Evolutionary conservation across 2,113 vertebrate species (phyloP).

Genomic region (Dasyprocta punctata): DNA sequence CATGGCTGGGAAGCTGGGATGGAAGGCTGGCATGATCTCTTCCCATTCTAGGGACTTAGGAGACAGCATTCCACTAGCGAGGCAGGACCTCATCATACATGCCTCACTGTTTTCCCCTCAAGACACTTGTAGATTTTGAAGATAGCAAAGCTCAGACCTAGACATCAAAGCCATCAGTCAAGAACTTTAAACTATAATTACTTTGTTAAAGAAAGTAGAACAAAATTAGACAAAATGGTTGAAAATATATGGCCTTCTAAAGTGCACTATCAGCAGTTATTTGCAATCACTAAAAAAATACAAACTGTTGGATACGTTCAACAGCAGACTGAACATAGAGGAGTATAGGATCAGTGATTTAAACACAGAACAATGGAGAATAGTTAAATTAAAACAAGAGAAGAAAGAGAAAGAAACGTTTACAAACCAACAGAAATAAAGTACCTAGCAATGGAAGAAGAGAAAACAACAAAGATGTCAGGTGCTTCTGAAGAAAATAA

Average conservation of each 20-base stretch:
- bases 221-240: background rate
- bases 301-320: background rate
- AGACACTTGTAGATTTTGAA: background rate
- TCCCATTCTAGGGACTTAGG: background rate
- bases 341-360: background rate
- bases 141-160: background rate
- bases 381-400: background rate
- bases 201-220: background rate
- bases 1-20: background rate
- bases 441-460: background rate
- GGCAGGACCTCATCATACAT: background rate
- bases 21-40: background rate
- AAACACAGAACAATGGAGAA: background rate
- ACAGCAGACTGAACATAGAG: background rate
- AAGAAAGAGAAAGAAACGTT: background rate
- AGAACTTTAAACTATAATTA: background rate
- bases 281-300: background rate
- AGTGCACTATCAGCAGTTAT: background rate
- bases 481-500: background rate
- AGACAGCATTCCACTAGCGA: background rate
- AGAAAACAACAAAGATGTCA: background rate
- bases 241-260: background rate
- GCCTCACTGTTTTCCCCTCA: background rate
- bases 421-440: background rate
- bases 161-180: background rate